Evolutionary conservation across 2,888 invertebrate genomes (phyloP), one percentile per base, ranked within the genome.

Genomic region (Asteroscopus sphinx): DNA sequence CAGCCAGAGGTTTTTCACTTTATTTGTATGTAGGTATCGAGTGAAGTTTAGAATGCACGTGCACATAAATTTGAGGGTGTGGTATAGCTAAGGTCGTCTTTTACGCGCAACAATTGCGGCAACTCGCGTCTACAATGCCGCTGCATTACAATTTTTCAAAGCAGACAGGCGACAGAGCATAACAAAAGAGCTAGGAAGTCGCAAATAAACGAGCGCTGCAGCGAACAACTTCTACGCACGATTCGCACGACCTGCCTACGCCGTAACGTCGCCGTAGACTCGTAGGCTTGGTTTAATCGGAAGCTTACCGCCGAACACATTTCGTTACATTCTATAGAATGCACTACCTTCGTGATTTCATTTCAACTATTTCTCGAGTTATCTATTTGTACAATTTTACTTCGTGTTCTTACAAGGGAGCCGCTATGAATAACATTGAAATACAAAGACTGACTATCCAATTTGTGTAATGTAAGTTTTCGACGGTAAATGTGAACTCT

Each of bases 101-200:
- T 79, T 80, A 81, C 74, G 79, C 79, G 86, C 86, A n/a, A 90
- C 90, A 91, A 91, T 89, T 86, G 87, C 85, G 76, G 85, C 84
- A 85, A 83, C 85, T 85, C 85, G 86, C 77, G 82, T 88, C 85
- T 86, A 91, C 92, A 90, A 90, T 89, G 82, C 87, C 81, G 88
- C 88, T 87, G 88, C 89, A 92, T 91, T 90, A 92, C 92, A 92
- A 92, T 92, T 93, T 93, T 92, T 91, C 91, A 91, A 90, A 90
- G 89, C 92, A 90, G 91, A 91, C 89, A 88, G 82, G 88, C 92
- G 88, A 90, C 91, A 88, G 86, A 85, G 89, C 89, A 82, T 87
- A 92, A 93, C 92, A 93, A 93, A 91, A 90, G 92, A 91, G 89
- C 87, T 88, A 87, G 89, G 86, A 92, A 92, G 90, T 90, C 89